Base-by-base conservation (phyloP, 2,113 vertebrate genomes). In the Patagioenas fasciata region DNA sequence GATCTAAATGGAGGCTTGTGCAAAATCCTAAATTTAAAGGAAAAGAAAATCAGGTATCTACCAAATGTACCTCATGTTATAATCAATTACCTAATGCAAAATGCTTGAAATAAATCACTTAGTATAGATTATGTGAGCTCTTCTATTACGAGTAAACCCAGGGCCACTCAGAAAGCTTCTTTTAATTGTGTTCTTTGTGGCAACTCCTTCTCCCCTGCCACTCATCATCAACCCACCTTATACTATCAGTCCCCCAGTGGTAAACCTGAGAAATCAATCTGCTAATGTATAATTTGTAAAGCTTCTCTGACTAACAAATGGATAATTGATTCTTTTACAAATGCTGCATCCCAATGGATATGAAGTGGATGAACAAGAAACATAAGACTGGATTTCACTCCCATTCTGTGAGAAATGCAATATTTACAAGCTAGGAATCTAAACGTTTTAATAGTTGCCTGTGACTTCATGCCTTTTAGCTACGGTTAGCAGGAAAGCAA, bases 251-350 rank as follows among this genome's bases (percentile, higher is more conserved):
- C 95, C 96, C 96, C 93, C 97, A 97, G 80, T 79, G 71, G 96
- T 93, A 97, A 98, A 97, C 97, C 96, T 92, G 81, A 98, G 97
- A 98, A 98, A 98, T 98, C 98, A 98, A 98, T 98, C 96, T 97
- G 97, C 98, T 98, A 98, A 98, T 98, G 98, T 98, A 98, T 98
- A 98, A 98, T 98, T 98, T 98, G 98, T 98, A 98, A 98, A 98
- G 96, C 97, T 98, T 91, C 95, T 97, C 96, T 82, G 94, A 98
- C 98, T 98, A 98, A 98, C 97, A 98, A 98, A 98, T 98, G 98
- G 98, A 97, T 98, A 98, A 98, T 98, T 98, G 98, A 98, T 98
- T 98, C 97, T 96, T 98, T 97, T 96, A 97, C 95, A 98, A 98
- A 98, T 98, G 97, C 96, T 97, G 95, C 97, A 98, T 98, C 98